These are phyloP conservation scores for Cephus runcator DNA, from an alignment of 2,888 invertebrate species.

Conservation along the genomic window DNA sequence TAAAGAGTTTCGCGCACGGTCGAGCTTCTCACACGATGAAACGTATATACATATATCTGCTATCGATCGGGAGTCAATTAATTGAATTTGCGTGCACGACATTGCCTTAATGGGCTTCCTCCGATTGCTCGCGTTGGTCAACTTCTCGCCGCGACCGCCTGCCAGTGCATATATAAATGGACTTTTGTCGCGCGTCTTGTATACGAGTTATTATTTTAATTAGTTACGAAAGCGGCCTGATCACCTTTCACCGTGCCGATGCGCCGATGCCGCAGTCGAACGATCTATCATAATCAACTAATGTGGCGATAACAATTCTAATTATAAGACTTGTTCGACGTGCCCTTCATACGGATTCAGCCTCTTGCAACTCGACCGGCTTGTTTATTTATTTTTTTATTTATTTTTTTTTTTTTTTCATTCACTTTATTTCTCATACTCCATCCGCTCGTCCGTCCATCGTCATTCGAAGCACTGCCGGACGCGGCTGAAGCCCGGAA, in stretches of 20 bases:
- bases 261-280: neutral
- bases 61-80: slow-evolving; percentile 34
- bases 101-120: slow-evolving; percentile 30
- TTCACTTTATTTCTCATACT: neutral
- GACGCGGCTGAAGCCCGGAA: neutral
- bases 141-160: neutral
- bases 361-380: slow-evolving; percentile 10
- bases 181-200: slow-evolving; percentile 1
- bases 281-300: slow-evolving; percentile 46
- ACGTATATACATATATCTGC: slow-evolving; percentile 10
- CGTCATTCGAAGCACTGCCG: neutral
- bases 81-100: slow-evolving; percentile 34
- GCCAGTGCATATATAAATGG: neutral
- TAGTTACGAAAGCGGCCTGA: slow-evolving; percentile 16
- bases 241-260: slow-evolving; percentile 10
- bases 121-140: neutral
- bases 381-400: too few species aligned
- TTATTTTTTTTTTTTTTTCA: too few species aligned
- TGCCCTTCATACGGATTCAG: neutral
- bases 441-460: neutral
- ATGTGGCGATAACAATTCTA: slow-evolving; percentile 46
- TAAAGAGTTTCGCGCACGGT: neutral
- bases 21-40: neutral
- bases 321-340: slow-evolving; percentile 31
- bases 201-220: slow-evolving; percentile 13